These are phyloP conservation scores for Gallinago undulata DNA, from an alignment of 2,113 vertebrate species.

Conservation along the genomic window DNA sequence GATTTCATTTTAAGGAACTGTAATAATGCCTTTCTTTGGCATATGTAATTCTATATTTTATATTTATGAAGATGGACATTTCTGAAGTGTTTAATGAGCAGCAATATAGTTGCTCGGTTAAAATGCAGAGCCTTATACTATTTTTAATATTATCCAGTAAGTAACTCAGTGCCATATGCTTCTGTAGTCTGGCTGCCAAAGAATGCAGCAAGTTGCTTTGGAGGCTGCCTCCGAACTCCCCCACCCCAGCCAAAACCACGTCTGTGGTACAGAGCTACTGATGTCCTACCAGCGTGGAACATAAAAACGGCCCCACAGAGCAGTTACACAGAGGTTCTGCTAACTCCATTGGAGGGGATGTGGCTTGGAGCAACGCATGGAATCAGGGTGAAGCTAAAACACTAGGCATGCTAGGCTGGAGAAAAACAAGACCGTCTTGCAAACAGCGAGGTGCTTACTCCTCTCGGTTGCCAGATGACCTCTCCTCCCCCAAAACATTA, in stretches of 20 bases:
- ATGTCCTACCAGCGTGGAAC: conserved; percentile 12
- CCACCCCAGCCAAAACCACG: conserved; percentile 51
- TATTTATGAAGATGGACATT: conserved; percentile 65
- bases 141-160: conserved; percentile 70
- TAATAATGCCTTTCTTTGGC: conserved; percentile 59
- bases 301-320: conserved; percentile 27
- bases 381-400: background rate
- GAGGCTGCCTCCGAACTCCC: conserved; percentile 8
- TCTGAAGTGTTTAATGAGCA: conserved; percentile 73
- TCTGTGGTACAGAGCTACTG: conserved; percentile 27
- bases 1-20: conserved; percentile 61
- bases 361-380: conserved; percentile 42
- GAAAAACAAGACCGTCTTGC: background rate
- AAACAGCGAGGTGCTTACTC: background rate
- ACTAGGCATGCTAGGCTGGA: conserved; percentile 1
- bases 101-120: conserved; percentile 60
- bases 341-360: conserved; percentile 19
- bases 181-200: conserved; percentile 55
- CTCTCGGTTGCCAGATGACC: background rate
- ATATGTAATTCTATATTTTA: conserved; percentile 58
- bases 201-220: conserved; percentile 49
- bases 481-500: background rate
- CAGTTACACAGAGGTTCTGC: conserved; percentile 6
- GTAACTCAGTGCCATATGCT: conserved; percentile 68
- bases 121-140: conserved; percentile 50